Base-by-base conservation (phyloP, 2,797 vertebrate genomes). In the Hypotaenidia okinawae region DNA sequence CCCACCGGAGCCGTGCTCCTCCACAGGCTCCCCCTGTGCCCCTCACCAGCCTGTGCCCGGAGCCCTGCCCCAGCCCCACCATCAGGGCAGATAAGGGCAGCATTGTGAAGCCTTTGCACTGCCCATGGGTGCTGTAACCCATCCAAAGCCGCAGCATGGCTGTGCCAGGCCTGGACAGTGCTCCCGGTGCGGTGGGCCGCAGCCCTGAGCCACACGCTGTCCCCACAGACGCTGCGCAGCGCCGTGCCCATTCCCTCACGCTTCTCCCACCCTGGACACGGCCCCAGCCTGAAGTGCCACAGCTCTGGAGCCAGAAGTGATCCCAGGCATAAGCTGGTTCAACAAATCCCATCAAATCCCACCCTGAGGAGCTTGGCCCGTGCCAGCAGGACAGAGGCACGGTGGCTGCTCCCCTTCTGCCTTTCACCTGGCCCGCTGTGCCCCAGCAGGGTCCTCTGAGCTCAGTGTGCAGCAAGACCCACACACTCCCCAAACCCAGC, bases 61-160 rank as follows among this genome's bases (percentile, higher is more conserved):
- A 62, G 13, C 23, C 6, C 30, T 68, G 72, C 16, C 62, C 51
- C 59, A 68, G 78, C 28, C 49, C 41, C 41, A 16, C 15, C 41
- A 43, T 43, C 43, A 43, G 43, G 43, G 18, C 4, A 12, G 32
- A 0, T 4, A 11, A 47, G 0, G 0, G 68, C 13, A 24, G 43
- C 27, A 0, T 4, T 23, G 66, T 13, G 47, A 2, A 18, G 15
- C 43, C 57, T 30, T 35, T 4, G 1, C 1, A 3, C 37, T 69
- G 69, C 70, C 33, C 66, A 5, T 30, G 0, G 62, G 30, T 35
- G 54, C 49, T 24, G 54, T n/a, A 10, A n/a, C 62, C 24, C 78
- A 15, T 24, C n/a, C 11, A 6, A 27, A 27, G 59, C 45, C 3
- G 1, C 14, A 4, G 30, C 33, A 22, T 1, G 1, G 78, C 55